phyloP scores from a whole-genome alignment of 2,888 invertebrate species.

The Pimpla rufipes region DNA sequence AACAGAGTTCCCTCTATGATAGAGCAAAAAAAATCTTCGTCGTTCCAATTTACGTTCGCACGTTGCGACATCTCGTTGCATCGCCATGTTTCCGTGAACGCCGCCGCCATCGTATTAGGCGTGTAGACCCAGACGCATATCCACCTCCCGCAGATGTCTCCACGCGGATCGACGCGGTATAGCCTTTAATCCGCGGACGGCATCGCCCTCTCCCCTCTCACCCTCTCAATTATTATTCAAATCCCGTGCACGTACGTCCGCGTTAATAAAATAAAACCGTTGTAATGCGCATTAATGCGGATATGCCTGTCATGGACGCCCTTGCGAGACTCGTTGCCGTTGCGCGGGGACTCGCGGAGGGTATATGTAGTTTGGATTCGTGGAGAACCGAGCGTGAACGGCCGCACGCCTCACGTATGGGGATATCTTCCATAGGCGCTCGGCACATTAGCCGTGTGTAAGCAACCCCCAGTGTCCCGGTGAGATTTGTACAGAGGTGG shows the following conservation, averaged over 20 bases:
- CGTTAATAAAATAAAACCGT: conserved; percentile 83
- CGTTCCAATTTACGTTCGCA: background rate
- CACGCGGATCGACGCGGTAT: conserved; percentile 17
- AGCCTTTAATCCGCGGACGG: conserved; percentile 84
- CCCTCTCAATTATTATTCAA: conserved; percentile 80
- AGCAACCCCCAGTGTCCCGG: conserved; percentile 19
- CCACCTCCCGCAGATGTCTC: background rate
- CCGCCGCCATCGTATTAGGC: conserved; percentile 56
- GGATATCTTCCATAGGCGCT: conserved; percentile 14
- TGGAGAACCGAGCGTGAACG: conserved; percentile 78
- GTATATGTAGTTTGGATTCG: conserved; percentile 73
- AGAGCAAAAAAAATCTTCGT: background rate
- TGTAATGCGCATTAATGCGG: conserved; percentile 80
- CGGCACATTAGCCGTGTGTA: conserved; percentile 30
- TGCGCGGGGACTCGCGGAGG: conserved; percentile 63
- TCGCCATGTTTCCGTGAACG: conserved; percentile 25
- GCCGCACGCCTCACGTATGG: conserved; percentile 49
- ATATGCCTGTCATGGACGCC: conserved; percentile 44
- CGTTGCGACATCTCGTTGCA: background rate
- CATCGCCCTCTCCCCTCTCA: conserved; percentile 80
- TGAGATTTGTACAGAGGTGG: background rate
- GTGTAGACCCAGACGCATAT: conserved; percentile 26
- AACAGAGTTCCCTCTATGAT: background rate
- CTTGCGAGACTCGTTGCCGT: conserved; percentile 30
- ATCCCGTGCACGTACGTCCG: conserved; percentile 77